Evolutionary conservation across 2,888 invertebrate species (phyloP), one percentile per base, ranked within the genome.

Genomic region (Phyllotreta cruciferae): DNA sequence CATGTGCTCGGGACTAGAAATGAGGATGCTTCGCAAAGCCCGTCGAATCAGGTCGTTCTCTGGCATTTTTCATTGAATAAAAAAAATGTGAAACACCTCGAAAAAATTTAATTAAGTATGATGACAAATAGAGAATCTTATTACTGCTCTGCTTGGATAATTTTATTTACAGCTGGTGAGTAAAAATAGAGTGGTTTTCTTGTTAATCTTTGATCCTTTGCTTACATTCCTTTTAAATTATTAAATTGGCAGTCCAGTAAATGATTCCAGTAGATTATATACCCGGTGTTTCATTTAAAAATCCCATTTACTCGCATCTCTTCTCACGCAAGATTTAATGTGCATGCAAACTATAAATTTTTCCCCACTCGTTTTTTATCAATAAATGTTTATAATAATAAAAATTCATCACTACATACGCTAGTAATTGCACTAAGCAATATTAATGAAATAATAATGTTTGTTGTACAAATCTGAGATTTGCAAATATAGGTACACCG

Each of bases 151-250:
- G 66, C 70, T 74, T 74, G 74, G 74, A 71, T 74, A 70, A 72
- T 74, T 74, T 72, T 70, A 61, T 73, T 74, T 68, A 60, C 69
- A 67, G 63, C 71, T 66, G 74, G 74, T 74, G 67, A 73, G 74
- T 73, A 41, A n/a, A 41, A 41, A 10, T 44, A 44, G 44, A 44
- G 44, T 10, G 44, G 44, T 44, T 44, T 44, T 44, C 44, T 8
- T n/a, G 14, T 44, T 44, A 44, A 44, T 44, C 44, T 44, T 44
- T 44, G 44, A 44, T 44, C 44, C 9, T n/a, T 10, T n/a, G n/a
- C n/a, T n/a, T 44, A 44, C 7, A n/a, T 10, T 44, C 11, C 44
- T 44, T 44, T 44, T 44, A 44, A 44, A n/a, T 10, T 8, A n/a
- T 44, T 44, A 8, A 44, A 44, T 44, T 44, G 10, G 44, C 44